These are phyloP conservation scores for Chaetura pelagica DNA, from an alignment of 2,113 vertebrate genomes.

Conservation along the genomic window DNA sequence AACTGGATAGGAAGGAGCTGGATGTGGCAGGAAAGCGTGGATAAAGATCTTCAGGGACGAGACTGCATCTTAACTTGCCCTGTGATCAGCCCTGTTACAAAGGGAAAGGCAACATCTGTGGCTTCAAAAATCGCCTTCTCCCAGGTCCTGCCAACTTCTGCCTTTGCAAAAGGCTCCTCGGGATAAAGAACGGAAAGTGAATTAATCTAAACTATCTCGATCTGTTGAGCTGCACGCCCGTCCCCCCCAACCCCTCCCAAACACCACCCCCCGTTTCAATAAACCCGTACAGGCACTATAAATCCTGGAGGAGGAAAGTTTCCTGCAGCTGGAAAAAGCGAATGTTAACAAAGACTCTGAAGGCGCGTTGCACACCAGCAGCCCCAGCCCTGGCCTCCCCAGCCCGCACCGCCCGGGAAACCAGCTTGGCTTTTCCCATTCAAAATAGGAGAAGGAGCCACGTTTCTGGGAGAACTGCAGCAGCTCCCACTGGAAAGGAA, in stretches of 20 bases:
- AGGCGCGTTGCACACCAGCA: background rate
- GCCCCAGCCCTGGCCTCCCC: background rate
- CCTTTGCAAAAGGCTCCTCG: conserved; percentile 9
- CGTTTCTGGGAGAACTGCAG: conserved; percentile 38
- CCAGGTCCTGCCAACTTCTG: conserved; percentile 17
- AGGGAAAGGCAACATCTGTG: conserved; percentile 25
- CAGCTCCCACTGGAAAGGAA: background rate
- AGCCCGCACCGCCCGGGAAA: background rate
- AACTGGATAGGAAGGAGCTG: conserved; percentile 20
- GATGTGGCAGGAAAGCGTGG: conserved; percentile 3
- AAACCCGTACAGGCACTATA: conserved; percentile 19
- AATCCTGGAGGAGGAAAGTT: conserved; percentile 71
- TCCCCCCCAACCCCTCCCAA: background rate
- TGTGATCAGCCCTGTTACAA: background rate
- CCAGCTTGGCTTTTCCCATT: conserved; percentile 4
- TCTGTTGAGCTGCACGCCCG: conserved; percentile 32
- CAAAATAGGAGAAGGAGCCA: conserved; percentile 61
- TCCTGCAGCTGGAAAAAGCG: conserved; percentile 66
- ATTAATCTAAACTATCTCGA: conserved; percentile 18
- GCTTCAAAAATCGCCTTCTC: conserved; percentile 31
- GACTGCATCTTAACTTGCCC: conserved; percentile 28
- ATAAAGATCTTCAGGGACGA: conserved; percentile 32
- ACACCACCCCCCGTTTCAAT: background rate
- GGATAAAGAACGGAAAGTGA: background rate
- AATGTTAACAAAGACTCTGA: background rate